Base-by-base conservation (phyloP, 2,113 vertebrate genomes). In the Clarias macrocephalus region DNA sequence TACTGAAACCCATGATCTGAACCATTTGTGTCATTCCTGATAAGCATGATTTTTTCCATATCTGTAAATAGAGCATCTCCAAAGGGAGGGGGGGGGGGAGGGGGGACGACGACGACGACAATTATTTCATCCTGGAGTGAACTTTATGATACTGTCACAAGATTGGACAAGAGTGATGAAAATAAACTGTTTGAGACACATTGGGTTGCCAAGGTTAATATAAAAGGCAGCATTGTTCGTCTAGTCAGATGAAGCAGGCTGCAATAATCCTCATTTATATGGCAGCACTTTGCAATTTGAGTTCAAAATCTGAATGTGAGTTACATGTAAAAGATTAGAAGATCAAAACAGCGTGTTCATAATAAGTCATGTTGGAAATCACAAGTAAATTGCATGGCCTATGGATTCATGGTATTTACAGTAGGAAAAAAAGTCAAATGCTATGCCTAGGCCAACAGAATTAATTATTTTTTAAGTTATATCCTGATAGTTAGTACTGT, bases 81-180 rank as follows among this genome's bases (percentile, higher is more conserved):
- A 19, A 83, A 60, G 37, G 54, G 52, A 86, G 76, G 82, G 42
- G 13, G 23, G n/a, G n/a, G n/a, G n/a, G n/a, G n/a, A n/a, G n/a
- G n/a, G n/a, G n/a, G n/a, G n/a, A n/a, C n/a, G n/a, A n/a, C n/a
- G n/a, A n/a, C n/a, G n/a, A n/a, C n/a, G n/a, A n/a, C 76, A 19
- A 42, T 81, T 33, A 65, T 59, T 89, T 87, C 87, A 86, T 72
- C 63, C 65, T 80, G 16, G 33, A n/a, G 73, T 88, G 79, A 88
- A 88, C 87, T 89, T 81, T 62, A 68, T 65, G 30, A 54, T 77
- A 59, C 63, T 89, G 87, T 85, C 73, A 82, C 28, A 85, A 73
- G 89, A 90, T 79, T 77, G 73, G 56, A 65, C 62, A 18, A 88
- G 60, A 80, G 70, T 63, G 77, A 84, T 60, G 19, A 59, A 60